Conservation (phyloP, 2,797 vertebrate genomes). For the Acanthurus lineatus region DNA sequence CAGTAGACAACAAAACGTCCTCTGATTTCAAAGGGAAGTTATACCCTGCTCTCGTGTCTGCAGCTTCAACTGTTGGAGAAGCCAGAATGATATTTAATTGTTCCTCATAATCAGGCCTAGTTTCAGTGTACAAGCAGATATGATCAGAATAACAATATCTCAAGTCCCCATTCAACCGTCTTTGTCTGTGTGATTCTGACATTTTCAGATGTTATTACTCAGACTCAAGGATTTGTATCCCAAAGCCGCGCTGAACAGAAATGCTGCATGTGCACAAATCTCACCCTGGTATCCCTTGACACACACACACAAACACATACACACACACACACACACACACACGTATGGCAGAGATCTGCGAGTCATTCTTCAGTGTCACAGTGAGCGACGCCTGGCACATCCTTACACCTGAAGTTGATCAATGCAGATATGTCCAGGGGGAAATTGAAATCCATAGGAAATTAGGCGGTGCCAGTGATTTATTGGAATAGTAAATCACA, state of each 20-base stretch:
- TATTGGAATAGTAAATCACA: slow-evolving; percentile 85
- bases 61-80: slow-evolving; percentile 47
- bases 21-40: slow-evolving; percentile 54
- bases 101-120: slow-evolving; percentile 63
- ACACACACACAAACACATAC: slow-evolving; percentile 11
- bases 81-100: slow-evolving; percentile 68
- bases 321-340: slow-evolving; percentile 22
- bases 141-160: slow-evolving; percentile 78
- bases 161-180: slow-evolving; percentile 59
- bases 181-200: slow-evolving; percentile 73
- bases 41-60: slow-evolving; percentile 29
- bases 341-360: slow-evolving; percentile 48
- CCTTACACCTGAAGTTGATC: slow-evolving; percentile 84
- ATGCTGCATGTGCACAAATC: slow-evolving; percentile 79
- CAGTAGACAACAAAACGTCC: slow-evolving; percentile 31
- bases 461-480: slow-evolving; percentile 84
- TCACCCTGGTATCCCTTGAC: slow-evolving; percentile 17
- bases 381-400: slow-evolving; percentile 82
- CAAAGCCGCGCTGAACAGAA: slow-evolving; percentile 73
- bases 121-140: slow-evolving; percentile 59
- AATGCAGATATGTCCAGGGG: slow-evolving; percentile 84
- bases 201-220: slow-evolving; percentile 82
- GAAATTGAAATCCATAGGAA: slow-evolving; percentile 88
- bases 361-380: slow-evolving; percentile 83
- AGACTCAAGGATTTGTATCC: slow-evolving; percentile 79